Evolutionary conservation across 2,888 invertebrate genomes (phyloP), one percentile per base, ranked within the genome.

Genomic region (Chloroclystis v-ata): DNA sequence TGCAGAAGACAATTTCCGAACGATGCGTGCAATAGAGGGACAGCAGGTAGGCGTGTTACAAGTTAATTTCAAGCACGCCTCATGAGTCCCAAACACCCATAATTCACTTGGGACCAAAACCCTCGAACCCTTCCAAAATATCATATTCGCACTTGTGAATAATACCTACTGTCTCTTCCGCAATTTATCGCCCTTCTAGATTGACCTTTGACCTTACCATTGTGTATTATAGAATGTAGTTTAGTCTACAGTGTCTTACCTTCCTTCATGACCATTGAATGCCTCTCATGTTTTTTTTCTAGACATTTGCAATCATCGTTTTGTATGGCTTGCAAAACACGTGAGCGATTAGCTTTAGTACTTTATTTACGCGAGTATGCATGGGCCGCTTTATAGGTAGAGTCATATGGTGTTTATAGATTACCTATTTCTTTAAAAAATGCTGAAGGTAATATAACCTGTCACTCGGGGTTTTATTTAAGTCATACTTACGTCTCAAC

Each of bases 11-110:
- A 95, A 90, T 94, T 93, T 91, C 94, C 95, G 85, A 94, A 94
- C 91, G 96, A 96, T 90, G 93, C 94, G 89, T 97, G 97, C 94
- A 97, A 97, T 94, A 94, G 97, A 91, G 97, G 97, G 91, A 97
- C 97, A 72, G 97, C 97, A 95, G 97, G 97, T 97, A 96, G 92
- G 85, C 83, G 85, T 85, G 86, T 82, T 74, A 74, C 71, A 67
- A 69, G 74, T 60, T 75, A 69, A 59, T 66, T 67, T 72, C 63
- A 61, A 82, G 85, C 86, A 86, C 86, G 83, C 86, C 86, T 73
- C 72, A 76, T 75, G 66, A 54, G 77, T 82, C 77, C 80, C 78
- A 69, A 2, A 8, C 78, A 77, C 78, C 72, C 72, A 78, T 76
- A 62, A 59, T 70, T 74, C 77, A 75, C 72, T 63, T 69, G 72